Evolutionary conservation across 2,113 vertebrate species (phyloP).

Genomic region (Cavia porcellus): DNA sequence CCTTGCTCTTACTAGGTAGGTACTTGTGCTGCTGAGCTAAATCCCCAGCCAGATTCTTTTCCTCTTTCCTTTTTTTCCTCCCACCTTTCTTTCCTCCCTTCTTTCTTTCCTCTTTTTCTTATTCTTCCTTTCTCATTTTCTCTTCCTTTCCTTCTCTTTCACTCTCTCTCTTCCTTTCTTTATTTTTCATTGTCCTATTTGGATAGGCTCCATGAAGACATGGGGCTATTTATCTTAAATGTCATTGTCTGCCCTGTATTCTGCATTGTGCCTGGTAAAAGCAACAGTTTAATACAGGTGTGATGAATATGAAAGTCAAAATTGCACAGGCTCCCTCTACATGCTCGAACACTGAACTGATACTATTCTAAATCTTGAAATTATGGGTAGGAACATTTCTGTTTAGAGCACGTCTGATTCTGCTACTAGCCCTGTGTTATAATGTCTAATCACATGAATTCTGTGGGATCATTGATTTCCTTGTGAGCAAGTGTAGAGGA

Average conservation of each 20-base stretch:
- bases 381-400: background rate
- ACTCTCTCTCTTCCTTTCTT: background rate
- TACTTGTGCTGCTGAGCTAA: no score
- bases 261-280: background rate
- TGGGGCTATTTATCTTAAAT: background rate
- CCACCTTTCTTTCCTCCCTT: background rate
- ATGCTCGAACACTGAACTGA: background rate
- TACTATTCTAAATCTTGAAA: slow-evolving; percentile 55
- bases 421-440: background rate
- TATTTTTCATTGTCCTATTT: background rate
- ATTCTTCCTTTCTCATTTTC: no score
- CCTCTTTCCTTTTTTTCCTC: background rate
- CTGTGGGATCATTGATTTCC: background rate
- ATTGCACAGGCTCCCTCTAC: background rate
- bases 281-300: background rate
- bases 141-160: no score
- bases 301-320: background rate
- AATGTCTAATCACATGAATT: slow-evolving; percentile 34
- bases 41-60: background rate
- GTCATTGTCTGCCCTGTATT: background rate
- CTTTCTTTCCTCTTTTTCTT: background rate
- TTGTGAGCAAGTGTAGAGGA: background rate
- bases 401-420: background rate
- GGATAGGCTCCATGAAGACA: background rate
- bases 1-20: no score